Evolutionary conservation across 1,140 invertebrate genomes (phyloP), one percentile per base, ranked within the genome.

Genomic region (Drosophila sproati): DNA sequence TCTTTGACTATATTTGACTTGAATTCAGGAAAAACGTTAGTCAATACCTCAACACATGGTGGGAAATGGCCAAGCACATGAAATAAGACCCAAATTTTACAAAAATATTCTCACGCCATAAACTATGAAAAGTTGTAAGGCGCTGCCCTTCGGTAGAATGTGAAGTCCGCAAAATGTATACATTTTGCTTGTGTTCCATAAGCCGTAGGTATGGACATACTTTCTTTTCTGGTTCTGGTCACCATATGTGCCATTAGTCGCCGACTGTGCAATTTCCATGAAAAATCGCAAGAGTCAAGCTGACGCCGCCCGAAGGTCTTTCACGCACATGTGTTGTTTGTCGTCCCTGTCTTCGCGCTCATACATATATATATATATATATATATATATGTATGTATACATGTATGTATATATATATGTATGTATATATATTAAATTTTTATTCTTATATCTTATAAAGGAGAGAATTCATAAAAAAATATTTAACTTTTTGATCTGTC

Each of bases 251-350:
- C 70, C 72, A 66, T 52, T 50, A 56, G 73, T 29, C 54, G 52
- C 50, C 55, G 73, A 85, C 77, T 64, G 68, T 77, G 80, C 72
- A 69, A 67, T 74, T 89, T 89, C 85, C 78, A 89, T 86, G 85
- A 90, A 89, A 88, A 89, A 90, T 85, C 62, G 86, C 86, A 85
- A 81, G 39, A 80, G 77, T 80, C 86, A 52, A 61, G 48, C 78
- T 63, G 86, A 89, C 75, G 78, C 81, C 78, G 69, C 47, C 41
- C 56, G 71, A 79, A 89, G 85, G 83, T 89, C 72, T 66, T 37
- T 37, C 35, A 29, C 28, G 39, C 51, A 75, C 67, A 77, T 78
- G 72, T 78, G 61, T 61, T 70, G 35, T 54, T 59, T 48, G 64
- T 31, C 3, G 43, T 51, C 59, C 8, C 47, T 28, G 32, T 52